Conservation (phyloP, 2,113 vertebrate genomes). For the Dromaius novaehollandiae region DNA sequence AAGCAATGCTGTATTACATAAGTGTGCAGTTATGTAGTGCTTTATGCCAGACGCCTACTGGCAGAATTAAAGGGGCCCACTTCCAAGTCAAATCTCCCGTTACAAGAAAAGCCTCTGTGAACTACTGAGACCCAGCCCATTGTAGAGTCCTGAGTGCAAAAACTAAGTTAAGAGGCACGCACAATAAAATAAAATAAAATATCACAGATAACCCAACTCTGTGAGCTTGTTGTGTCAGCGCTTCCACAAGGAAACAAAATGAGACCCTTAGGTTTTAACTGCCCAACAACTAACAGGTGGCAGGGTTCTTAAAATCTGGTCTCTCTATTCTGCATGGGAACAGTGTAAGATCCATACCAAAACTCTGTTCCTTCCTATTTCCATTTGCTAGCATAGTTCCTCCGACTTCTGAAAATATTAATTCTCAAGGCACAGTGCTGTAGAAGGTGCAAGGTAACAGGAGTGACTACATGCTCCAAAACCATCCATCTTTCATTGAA, state of each 20-base stretch:
- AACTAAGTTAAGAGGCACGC: neutral
- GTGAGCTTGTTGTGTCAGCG: fast-evolving
- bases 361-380: neutral
- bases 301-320: neutral
- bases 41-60: constrained; percentile 13
- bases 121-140: neutral
- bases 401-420: neutral
- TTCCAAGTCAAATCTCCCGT: constrained; percentile 64
- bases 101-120: constrained; percentile 51
- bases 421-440: neutral
- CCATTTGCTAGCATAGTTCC: neutral
- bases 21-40: constrained; percentile 54
- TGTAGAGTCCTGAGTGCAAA: neutral
- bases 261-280: neutral
- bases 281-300: neutral
- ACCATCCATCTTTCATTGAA: fast-evolving
- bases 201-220: neutral
- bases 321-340: neutral
- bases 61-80: constrained; percentile 60
- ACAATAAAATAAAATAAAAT: neutral
- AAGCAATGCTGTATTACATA: constrained; percentile 43
- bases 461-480: fast-evolving
- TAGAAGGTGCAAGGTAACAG: too few species aligned
- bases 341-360: neutral
- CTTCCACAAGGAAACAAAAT: neutral